Evolutionary conservation across 2,113 vertebrate species (phyloP).

Genomic region (Pteropus alecto): DNA sequence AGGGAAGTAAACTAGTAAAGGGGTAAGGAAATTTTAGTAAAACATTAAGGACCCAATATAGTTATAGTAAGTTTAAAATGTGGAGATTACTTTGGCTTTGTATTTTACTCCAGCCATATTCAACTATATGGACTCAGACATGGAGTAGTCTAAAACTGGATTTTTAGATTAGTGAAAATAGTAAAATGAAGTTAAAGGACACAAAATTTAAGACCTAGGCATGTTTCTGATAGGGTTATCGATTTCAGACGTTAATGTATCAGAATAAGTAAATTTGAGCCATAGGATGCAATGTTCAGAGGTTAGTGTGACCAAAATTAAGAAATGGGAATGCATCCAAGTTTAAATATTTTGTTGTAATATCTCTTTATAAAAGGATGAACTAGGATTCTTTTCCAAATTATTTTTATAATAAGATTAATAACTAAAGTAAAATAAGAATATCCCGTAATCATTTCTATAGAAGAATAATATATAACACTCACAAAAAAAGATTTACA

Average conservation of each 20-base stretch:
- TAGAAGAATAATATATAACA: not conserved
- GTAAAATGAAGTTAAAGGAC: not conserved
- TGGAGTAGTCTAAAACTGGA: not conserved
- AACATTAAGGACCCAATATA: not conserved
- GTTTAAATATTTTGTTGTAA: not conserved
- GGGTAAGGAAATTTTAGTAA: not conserved
- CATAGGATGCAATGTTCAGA: not conserved
- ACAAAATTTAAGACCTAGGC: not conserved
- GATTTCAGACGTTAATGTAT: not conserved
- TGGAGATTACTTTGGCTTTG: not conserved
- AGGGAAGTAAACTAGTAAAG: not conserved
- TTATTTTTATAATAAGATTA: not conserved
- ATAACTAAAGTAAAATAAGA: not conserved
- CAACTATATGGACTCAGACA: not conserved
- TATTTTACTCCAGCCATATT: not conserved
- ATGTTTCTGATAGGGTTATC: not conserved
- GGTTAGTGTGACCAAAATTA: not conserved
- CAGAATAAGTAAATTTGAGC: not conserved
- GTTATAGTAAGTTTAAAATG: not conserved
- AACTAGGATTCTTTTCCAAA: not conserved
- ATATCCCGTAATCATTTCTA: not conserved
- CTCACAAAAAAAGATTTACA: slow-evolving; percentile 25
- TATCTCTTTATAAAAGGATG: not conserved
- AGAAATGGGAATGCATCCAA: not conserved
- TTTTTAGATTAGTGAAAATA: not conserved